Conservation (phyloP, 2,888 invertebrate species). For the Leptothorax acervorum region DNA sequence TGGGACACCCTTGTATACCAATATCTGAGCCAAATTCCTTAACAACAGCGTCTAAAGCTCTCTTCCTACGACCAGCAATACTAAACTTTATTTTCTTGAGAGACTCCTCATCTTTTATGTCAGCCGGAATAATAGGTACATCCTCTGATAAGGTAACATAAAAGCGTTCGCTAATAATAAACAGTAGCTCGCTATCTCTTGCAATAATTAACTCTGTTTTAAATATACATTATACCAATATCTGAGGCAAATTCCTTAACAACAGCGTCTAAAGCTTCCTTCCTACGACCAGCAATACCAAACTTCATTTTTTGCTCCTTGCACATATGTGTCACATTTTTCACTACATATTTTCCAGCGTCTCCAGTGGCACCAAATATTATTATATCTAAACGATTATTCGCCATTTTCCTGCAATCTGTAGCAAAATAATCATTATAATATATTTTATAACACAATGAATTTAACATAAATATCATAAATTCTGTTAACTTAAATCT, state of each 20-base stretch:
- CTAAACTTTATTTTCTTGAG: conserved; percentile 86
- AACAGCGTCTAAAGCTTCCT: conserved; percentile 87
- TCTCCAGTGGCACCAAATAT: conserved; percentile 98
- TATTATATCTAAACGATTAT: conserved; percentile 90
- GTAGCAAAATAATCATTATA: not conserved
- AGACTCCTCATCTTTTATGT: conserved; percentile 77
- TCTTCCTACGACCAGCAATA: conserved; percentile 92
- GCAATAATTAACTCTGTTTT: not conserved
- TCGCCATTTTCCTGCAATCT: conserved; percentile 80
- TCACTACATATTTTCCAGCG: conserved; percentile 94
- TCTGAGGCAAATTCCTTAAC: conserved; percentile 85
- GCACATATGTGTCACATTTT: conserved; percentile 84
- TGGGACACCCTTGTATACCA: conserved; percentile 67
- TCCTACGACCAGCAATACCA: conserved; percentile 95
- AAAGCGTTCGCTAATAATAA: too few species aligned
- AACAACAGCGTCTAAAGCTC: conserved; percentile 87
- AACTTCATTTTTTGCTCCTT: conserved; percentile 89
- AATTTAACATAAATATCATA: too few species aligned
- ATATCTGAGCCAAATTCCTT: conserved; percentile 82
- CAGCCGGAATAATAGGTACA: conserved; percentile 84
- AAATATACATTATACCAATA: conserved; percentile 74
- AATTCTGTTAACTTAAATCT: too few species aligned
- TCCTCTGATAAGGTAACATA: conserved; percentile 85
- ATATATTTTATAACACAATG: not conserved
- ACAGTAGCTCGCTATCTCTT: too few species aligned